Conservation (phyloP, 2,113 vertebrate genomes). For the Empidonax traillii region DNA sequence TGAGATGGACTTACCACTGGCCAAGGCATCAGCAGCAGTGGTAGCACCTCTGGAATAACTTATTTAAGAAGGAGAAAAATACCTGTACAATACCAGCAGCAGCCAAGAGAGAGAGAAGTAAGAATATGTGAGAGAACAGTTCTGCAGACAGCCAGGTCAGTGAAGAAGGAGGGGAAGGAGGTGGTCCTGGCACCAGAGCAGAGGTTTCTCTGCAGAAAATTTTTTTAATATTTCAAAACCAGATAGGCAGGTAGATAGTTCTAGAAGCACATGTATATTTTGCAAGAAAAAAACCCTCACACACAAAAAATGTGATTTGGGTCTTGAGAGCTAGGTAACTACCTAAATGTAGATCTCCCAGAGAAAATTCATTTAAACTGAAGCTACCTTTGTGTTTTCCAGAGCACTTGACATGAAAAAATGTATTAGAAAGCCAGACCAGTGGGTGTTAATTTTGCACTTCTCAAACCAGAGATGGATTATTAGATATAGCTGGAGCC, state of each 20-base stretch:
- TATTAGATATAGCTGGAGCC: not conserved
- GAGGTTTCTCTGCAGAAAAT: not conserved
- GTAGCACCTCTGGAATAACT: not conserved
- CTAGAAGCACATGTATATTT: not conserved
- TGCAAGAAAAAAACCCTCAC: not conserved
- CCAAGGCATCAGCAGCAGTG: not conserved
- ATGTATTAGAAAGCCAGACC: not conserved
- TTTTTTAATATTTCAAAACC: not conserved
- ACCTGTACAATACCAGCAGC: not conserved
- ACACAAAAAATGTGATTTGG: not conserved
- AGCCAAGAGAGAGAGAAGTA: not conserved
- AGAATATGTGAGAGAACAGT: not conserved
- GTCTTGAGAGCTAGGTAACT: not conserved
- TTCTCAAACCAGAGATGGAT: slow-evolving; percentile 9
- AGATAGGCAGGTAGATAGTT: not conserved
- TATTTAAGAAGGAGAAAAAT: not conserved
- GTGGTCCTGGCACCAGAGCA: not conserved
- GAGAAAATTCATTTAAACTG: not conserved
- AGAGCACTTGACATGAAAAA: not conserved
- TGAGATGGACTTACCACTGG: too few relatives aligned
- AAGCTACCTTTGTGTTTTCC: not conserved
- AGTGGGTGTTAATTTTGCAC: slow-evolving; percentile 2
- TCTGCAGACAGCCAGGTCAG: not conserved
- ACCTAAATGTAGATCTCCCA: not conserved
- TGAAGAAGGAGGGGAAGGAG: not conserved